phyloP scores from a whole-genome alignment of 2,888 invertebrate species.

The Lasius platythorax region DNA sequence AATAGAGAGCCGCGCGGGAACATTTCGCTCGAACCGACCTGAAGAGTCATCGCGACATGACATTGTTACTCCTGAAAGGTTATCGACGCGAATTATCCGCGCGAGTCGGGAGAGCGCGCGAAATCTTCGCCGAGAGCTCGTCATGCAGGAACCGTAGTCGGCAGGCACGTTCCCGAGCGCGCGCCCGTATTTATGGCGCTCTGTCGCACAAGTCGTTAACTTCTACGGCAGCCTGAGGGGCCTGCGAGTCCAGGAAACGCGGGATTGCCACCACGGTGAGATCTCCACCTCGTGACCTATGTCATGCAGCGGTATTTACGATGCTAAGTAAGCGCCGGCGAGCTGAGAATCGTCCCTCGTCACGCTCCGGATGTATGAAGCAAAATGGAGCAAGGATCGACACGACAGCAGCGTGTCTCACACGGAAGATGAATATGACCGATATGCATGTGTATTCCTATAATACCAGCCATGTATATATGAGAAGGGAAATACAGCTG shows the following conservation, averaged over 20 bases:
- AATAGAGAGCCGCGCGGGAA: constrained; percentile 39
- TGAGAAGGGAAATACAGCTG: not conserved
- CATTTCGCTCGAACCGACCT: constrained; percentile 35
- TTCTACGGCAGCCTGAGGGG: constrained; percentile 37
- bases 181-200: constrained; percentile 64
- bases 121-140: constrained; percentile 60
- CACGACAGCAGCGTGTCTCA: constrained; percentile 69
- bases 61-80: constrained; percentile 66
- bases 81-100: constrained; percentile 65
- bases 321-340: constrained; percentile 18
- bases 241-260: constrained; percentile 36
- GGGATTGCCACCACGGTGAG: constrained; percentile 57
- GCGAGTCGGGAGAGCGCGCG: constrained; percentile 45
- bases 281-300: constrained; percentile 71
- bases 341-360: constrained; percentile 54
- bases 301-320: constrained; percentile 58
- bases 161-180: constrained; percentile 60
- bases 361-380: constrained; percentile 56
- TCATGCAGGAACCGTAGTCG: constrained; percentile 65
- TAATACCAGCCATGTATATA: not conserved
- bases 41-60: constrained; percentile 62
- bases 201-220: constrained; percentile 62
- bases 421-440: constrained; percentile 71
- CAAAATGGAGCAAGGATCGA: constrained; percentile 73
- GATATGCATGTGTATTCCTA: constrained; percentile 68